Evolutionary conservation across 2,888 invertebrate genomes (phyloP), one percentile per base, ranked within the genome.

Genomic region (Urechis unicinctus): DNA sequence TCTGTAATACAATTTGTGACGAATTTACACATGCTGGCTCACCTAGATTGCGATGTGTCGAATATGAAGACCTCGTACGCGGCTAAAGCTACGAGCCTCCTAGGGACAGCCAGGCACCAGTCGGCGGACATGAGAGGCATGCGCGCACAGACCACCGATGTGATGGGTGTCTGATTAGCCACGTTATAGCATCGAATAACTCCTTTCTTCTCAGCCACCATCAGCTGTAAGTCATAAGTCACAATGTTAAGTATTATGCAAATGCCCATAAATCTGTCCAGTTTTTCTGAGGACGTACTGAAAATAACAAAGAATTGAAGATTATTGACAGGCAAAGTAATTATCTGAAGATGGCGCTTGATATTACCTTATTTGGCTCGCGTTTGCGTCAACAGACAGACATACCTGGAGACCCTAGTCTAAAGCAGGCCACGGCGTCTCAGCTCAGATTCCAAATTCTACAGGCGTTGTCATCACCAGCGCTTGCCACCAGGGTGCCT

Each of bases 151-250:
- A 73, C 74, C 47, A 88, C 78, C 0, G 88, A 87, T 72, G 86
- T 71, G 58, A 79, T 68, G 53, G 78, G 77, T 54, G 71, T 83
- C 64, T 85, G 85, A 44, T 83, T 85, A 64, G 82, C 81, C 9
- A 86, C 82, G 75, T 87, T 88, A 68, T 87, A 88, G 73, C 88
- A 82, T 59, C 85, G 83, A 53, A 89, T 83, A 0, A 85, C 77
- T n/a, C 88, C 88, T 65, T 83, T 83, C 72, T 87, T 87, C 72
- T 88, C 87, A 0, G 86, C 88, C 1, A 88, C 86, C 61, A 89
- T 75, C 25, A 89, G 79, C 78, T 78, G 56, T 24, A 57, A 53
- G n/a, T n/a, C n/a, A n/a, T n/a, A n/a, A n/a, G n/a, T n/a, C n/a
- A n/a, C n/a, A n/a, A n/a, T n/a, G n/a, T n/a, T n/a, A n/a, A n/a